Evolutionary conservation across 1,140 invertebrate species (phyloP), one percentile per base, ranked within the genome.

Genomic region (Atta colombica): DNA sequence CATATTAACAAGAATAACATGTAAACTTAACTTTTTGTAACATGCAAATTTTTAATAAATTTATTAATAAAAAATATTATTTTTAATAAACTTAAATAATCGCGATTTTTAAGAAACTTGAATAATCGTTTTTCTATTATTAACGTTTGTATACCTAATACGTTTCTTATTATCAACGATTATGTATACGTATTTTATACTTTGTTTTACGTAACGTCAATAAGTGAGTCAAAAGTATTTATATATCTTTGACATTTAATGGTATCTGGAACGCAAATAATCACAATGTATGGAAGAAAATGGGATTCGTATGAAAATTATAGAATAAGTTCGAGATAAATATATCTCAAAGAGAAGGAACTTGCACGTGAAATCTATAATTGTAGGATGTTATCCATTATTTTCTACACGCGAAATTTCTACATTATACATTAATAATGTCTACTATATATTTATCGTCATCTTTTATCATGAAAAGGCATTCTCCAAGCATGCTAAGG

Each of bases 241-340:
- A 72, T 14, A 51, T 31, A 72, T 53, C 10, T 12, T 68, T 53
- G 49, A 51, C 35, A 68, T 68, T 72, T 53, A 72, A 53, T 51
- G 21, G 2, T 51, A 25, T 53, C 49, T 25, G 3, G 3, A 49
- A 53, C 10, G 8, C 16, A 16, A 39, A 12, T n/a, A 66, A 35
- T 35, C 8, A 21, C 3, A 4, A 68, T 31, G 25, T 6, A 8
- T 28, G 7, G 31, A 8, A 1, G 18, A 71, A 71, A 28, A 25
- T 7, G 6, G 10, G 2, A 51, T 53, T 72, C 25, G n/a, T 28
- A 31, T 53, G 16, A 28, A 53, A 72, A 72, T 28, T 71, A 16
- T 25, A 25, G 14, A 49, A 25, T 49, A 71, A 16, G 1, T 71
- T 51, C 21, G 12, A 51, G 21, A 45, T 68, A 71, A 71, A 71